Conservation (phyloP, 1,140 invertebrate genomes). For the Teleopsis dalmanni region DNA sequence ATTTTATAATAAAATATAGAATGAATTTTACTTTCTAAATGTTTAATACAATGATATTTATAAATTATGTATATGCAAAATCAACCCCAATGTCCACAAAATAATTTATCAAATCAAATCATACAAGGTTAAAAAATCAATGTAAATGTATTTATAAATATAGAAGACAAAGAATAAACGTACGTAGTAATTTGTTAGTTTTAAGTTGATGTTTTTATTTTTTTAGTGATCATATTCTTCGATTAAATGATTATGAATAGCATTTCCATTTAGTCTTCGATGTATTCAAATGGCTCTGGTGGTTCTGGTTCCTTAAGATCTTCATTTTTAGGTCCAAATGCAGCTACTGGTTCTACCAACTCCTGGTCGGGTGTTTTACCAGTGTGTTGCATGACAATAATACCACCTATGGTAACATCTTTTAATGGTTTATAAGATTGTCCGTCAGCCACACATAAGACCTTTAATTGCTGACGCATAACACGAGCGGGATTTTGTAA, state of each 20-base stretch:
- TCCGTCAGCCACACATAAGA: conserved; percentile 72
- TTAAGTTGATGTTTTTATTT: too few species aligned
- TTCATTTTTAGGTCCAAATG: conserved; percentile 88
- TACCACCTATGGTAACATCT: conserved; percentile 88
- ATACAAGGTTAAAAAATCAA: too few species aligned
- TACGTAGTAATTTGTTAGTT: not conserved
- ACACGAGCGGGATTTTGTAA: conserved; percentile 90
- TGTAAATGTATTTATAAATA: conserved; percentile 2
- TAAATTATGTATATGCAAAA: too few species aligned
- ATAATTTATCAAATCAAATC: too few species aligned
- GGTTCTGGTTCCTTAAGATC: conserved; percentile 89
- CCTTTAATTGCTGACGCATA: conserved; percentile 88
- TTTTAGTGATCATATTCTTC: too few species aligned
- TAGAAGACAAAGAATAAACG: not conserved
- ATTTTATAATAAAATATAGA: too few species aligned
- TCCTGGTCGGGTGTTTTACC: conserved; percentile 68
- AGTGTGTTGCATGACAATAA: conserved; percentile 85
- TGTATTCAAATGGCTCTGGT: conserved; percentile 94
- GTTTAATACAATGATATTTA: too few species aligned
- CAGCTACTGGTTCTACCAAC: conserved; percentile 88
- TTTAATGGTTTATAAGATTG: conserved; percentile 80
- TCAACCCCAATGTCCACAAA: too few species aligned
- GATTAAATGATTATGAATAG: conserved; percentile 12
- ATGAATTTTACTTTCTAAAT: too few species aligned
- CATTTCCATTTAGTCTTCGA: conserved; percentile 63